phyloP scores from a whole-genome alignment of 2,888 invertebrate species.

The Agriopis marginaria region DNA sequence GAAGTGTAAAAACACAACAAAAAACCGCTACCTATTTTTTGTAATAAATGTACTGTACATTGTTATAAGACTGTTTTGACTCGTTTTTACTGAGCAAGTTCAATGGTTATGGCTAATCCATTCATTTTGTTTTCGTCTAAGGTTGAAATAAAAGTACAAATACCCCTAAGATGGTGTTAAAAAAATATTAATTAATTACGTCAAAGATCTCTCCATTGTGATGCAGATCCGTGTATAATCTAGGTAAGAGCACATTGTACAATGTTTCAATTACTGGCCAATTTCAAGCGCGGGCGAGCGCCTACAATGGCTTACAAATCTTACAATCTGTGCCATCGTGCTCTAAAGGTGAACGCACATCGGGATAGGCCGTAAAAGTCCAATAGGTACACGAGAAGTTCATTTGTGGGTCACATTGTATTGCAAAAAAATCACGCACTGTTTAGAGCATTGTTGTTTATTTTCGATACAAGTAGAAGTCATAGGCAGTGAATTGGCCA shows the following conservation, averaged over 20 bases:
- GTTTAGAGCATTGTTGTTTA: too few relatives aligned
- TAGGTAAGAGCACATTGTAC: constrained; percentile 1
- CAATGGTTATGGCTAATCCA: too few relatives aligned
- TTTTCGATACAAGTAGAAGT: too few relatives aligned
- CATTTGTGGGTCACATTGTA: background rate
- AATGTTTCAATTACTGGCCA: constrained; percentile 29
- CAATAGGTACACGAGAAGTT: background rate
- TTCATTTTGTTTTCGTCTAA: too few relatives aligned
- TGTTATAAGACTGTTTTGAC: too few relatives aligned
- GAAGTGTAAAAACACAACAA: too few relatives aligned
- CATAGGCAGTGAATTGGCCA: too few relatives aligned
- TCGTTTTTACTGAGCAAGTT: too few relatives aligned
- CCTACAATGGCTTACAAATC: constrained; percentile 13
- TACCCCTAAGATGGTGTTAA: background rate
- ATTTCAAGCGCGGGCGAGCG: constrained; percentile 37
- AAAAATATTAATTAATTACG: background rate
- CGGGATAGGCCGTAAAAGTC: background rate
- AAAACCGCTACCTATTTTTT: too few relatives aligned
- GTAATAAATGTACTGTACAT: too few relatives aligned
- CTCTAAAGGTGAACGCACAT: constrained; percentile 1
- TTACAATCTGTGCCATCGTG: background rate
- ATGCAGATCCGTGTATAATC: constrained; percentile 21
- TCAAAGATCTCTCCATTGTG: constrained; percentile 10
- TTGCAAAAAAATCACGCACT: too few relatives aligned
- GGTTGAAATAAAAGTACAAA: too few relatives aligned